A percentile compares a stretch with the other conserved stretches of the same genome.
These are phyloP conservation scores for Peromyscus californicus DNA, from an alignment of 2,113 vertebrate genomes.

Conservation along the genomic window DNA sequence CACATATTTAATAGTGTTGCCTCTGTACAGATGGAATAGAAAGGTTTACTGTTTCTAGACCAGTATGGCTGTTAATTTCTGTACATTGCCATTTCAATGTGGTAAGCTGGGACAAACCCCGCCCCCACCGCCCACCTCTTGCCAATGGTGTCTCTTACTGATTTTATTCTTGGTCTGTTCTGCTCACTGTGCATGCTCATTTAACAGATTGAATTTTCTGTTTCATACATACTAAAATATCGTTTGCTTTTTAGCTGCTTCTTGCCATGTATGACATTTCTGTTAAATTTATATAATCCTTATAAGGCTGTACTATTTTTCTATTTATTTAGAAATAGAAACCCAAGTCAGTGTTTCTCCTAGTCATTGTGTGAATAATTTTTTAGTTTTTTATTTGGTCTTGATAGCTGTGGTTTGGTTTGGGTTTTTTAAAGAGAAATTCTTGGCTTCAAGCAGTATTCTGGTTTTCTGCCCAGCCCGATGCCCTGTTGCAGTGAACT, in stretches of 20 bases:
- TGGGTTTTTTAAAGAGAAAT: not conserved
- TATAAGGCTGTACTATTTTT: not conserved
- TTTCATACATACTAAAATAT: conserved; percentile 27
- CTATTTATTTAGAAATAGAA: conserved; percentile 32
- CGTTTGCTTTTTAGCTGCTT: conserved; percentile 36
- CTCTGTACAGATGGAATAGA: not conserved
- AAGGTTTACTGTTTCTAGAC: conserved; percentile 86
- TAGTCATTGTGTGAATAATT: conserved; percentile 25
- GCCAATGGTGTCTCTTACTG: not conserved
- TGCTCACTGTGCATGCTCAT: not conserved
- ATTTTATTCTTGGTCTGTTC: conserved; percentile 45
- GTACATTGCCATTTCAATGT: conserved; percentile 90
- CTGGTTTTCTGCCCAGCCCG: not conserved
- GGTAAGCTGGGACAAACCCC: not conserved
- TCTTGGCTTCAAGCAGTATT: not conserved
- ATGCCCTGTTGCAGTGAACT: not conserved
- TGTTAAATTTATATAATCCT: conserved; percentile 31
- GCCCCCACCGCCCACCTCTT: not conserved
- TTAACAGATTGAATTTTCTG: conserved; percentile 54
- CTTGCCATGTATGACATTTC: not conserved
- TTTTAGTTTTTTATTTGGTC: conserved; percentile 41
- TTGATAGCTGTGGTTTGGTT: not conserved
- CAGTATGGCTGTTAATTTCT: conserved; percentile 91
- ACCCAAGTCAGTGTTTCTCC: not conserved
- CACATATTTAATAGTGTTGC: not conserved